These are phyloP conservation scores for Zosterops hypoxanthus DNA, from an alignment of 2,113 vertebrate genomes.

Conservation along the genomic window DNA sequence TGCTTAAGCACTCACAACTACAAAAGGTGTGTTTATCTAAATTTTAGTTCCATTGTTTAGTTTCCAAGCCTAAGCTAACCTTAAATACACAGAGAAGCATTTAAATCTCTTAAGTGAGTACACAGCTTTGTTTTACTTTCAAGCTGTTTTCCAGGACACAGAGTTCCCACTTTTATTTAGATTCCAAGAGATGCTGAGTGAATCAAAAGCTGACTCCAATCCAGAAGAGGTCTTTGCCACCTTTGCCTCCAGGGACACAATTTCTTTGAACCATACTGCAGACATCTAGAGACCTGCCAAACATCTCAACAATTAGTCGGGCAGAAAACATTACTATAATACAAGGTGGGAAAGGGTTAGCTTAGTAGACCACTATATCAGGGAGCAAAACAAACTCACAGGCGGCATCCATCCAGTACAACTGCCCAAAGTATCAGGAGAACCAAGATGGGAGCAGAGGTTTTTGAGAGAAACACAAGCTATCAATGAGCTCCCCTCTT, in stretches of 20 bases:
- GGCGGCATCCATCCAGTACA: background rate
- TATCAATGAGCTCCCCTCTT: background rate
- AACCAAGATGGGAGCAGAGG: background rate
- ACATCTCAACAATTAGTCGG: background rate
- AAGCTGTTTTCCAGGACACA: background rate
- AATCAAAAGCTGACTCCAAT: background rate
- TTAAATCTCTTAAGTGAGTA: background rate
- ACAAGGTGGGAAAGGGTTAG: background rate
- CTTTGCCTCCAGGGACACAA: background rate
- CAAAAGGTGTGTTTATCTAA: background rate
- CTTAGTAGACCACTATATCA: background rate
- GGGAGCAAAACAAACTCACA: background rate
- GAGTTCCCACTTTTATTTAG: background rate
- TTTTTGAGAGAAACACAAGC: accelerated
- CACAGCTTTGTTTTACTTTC: background rate
- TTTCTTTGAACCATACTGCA: background rate
- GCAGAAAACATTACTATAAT: background rate
- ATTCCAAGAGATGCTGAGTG: background rate
- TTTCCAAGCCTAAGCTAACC: background rate
- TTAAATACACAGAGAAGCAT: background rate
- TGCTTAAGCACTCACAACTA: background rate
- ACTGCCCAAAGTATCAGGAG: background rate
- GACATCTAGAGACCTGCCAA: background rate
- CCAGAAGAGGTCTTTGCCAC: background rate
- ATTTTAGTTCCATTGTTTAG: background rate